Evolutionary conservation across 2,888 invertebrate genomes (phyloP), one percentile per base, ranked within the genome.

Genomic region (Apamea anceps): DNA sequence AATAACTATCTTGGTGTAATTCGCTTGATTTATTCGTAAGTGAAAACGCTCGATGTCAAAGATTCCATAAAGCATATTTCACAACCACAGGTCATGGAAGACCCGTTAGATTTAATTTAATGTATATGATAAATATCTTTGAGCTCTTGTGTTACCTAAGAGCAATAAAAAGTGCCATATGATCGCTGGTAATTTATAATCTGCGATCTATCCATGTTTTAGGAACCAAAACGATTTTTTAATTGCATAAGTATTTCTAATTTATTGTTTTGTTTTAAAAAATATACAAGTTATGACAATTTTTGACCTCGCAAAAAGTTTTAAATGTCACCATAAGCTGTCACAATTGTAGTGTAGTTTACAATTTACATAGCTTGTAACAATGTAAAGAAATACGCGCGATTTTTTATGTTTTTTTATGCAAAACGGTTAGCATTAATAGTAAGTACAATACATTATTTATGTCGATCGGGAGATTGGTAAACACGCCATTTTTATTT

Each of bases 401-500:
- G 37, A 7, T n/a, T n/a, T n/a, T n/a, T n/a, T n/a, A n/a, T n/a
- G n/a, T n/a, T n/a, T n/a, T n/a, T n/a, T n/a, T n/a, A n/a, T n/a
- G 92, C 90, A 91, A 93, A 92, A 88, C 90, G 80, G 84, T 87
- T 77, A 85, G 74, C 86, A 84, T 89, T 86, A 89, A 89, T 90
- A 90, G 78, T 89, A 88, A 85, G 86, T 89, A 91, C 86, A 88
- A 93, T 92, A 92, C 90, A 92, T 93, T 90, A 94, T 93, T 90
- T 91, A 94, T 94, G 78, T 83, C 81, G 87, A 79, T 85, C 81
- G 87, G 87, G 87, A 54, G 84, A 85, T 86, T 77, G 85, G 84
- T 80, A 85, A 87, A 86, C 85, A 86, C 90, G 86, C 90, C 81
- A 93, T 94, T 93, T 91, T 88, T 93, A 93, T 93, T 94, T 93